These are phyloP conservation scores for Oreortyx pictus DNA, from an alignment of 2,797 vertebrate species.

Conservation along the genomic window DNA sequence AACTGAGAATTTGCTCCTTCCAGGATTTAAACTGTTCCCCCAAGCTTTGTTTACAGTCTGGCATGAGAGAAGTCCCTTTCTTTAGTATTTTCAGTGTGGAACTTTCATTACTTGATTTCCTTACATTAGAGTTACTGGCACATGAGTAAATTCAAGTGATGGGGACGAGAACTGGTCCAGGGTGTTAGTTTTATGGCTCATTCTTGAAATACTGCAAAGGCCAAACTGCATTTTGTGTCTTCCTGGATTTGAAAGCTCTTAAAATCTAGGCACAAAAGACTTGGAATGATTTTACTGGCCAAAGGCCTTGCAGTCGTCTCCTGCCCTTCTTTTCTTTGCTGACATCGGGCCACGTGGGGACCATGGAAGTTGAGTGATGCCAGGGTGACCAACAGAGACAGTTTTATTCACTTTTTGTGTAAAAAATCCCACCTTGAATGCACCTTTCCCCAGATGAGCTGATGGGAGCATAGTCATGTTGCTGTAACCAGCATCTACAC, in stretches of 20 bases:
- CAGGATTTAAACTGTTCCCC: conserved; percentile 21
- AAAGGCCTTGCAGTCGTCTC: conserved; percentile 23
- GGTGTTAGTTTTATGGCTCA: conserved; percentile 40
- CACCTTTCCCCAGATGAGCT: not conserved
- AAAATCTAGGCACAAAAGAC: not conserved
- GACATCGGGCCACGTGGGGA: conserved; percentile 13
- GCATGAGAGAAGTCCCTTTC: conserved; percentile 32
- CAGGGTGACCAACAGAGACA: not conserved
- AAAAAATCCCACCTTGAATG: not conserved
- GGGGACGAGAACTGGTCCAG: conserved; percentile 12
- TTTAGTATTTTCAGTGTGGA: conserved; percentile 25
- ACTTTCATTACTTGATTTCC: conserved; percentile 8
- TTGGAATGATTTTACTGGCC: conserved; percentile 39
- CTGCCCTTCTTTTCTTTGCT: not conserved
- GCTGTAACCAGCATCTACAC: not conserved
- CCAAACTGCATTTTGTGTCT: conserved; percentile 33
- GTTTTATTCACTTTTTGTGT: not conserved
- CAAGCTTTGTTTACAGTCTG: conserved; percentile 44
- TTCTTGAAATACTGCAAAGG: conserved; percentile 35
- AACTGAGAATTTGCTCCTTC: conserved; percentile 46
- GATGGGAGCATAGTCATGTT: conserved; percentile 4
- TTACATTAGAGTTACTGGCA: not conserved
- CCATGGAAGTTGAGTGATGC: not conserved
- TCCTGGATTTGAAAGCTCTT: conserved; percentile 36
- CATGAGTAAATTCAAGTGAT: conserved; percentile 15